Percentiles rank a stretch among this genome's conserved stretches.
Evolutionary conservation across 2,113 vertebrate genomes (phyloP).

Genomic region (Condylura cristata): DNA sequence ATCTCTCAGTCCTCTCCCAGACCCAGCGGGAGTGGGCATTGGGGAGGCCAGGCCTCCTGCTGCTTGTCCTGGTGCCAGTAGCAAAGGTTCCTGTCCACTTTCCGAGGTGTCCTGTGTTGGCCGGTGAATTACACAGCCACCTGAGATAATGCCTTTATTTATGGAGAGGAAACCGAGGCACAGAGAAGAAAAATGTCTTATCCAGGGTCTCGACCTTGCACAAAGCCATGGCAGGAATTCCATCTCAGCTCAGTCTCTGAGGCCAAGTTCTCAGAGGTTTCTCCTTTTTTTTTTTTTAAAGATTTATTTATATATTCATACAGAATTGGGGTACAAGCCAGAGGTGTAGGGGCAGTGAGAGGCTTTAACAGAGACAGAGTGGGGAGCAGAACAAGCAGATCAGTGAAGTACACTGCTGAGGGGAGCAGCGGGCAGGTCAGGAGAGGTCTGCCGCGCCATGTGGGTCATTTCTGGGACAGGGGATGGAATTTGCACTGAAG

Average conservation of each 20-base stretch:
- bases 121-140: not conserved
- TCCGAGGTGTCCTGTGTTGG: not conserved
- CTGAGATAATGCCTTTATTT: not conserved
- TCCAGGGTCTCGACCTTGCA: not conserved
- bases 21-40: not conserved
- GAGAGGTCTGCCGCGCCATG: no score
- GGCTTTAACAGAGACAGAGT: no score
- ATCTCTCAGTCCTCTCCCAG: not conserved
- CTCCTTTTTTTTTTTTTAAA: no score
- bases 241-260: not conserved
- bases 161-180: not conserved
- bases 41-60: not conserved
- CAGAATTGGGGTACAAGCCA: no score
- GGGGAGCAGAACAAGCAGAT: no score
- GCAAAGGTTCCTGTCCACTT: not conserved
- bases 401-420: no score
- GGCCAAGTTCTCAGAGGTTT: not conserved
- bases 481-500: no score
- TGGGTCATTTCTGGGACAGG: no score
- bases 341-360: no score
- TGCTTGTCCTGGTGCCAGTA: not conserved
- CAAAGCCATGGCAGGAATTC: not conserved
- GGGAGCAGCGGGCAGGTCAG: no score
- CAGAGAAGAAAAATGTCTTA: not conserved
- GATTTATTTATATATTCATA: no score